Base-by-base conservation (phyloP, 2,888 invertebrate species). In the Baccha elongata region DNA sequence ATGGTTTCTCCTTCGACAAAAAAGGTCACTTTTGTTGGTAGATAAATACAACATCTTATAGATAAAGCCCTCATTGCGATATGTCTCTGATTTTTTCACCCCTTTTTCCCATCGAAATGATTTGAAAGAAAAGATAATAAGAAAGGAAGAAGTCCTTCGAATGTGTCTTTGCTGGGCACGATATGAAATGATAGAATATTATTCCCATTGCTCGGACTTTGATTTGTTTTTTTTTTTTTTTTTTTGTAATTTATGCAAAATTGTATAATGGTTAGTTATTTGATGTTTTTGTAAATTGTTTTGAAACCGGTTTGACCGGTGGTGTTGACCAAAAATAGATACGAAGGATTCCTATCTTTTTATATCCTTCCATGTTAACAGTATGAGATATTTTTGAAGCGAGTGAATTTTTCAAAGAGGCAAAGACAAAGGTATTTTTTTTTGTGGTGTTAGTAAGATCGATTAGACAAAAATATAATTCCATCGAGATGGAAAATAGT, bases 231-330 rank as follows among this genome's bases (percentile, higher is more conserved):
- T 2, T 23, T 23, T 48, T 26, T 13, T 48, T 44, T 46, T 21
- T 35, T 21, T 19, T 37, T 74, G 32, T 60, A 84, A 84, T 81
- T 81, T 81, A 84, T 84, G 81, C 81, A 67, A 68, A 29, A 46
- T 32, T 71, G 8, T 53, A 75, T 84, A 71, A 72, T 75, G 74
- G 79, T 80, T 64, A n/a, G 74, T 58, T 65, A 37, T 48, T 52
- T 71, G 53, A 67, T 79, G 65, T 42, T n/a, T 58, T 60, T 44
- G 26, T 55, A 40, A 37, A 55, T 42, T 68, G 52, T 68, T 74
- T 48, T 29, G 62, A 78, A 86, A 86, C 86, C 86, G 86, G 86
- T 86, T 83, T 86, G 86, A 86, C 86, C 86, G 85, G 86, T 85
- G n/a, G 85, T 84, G 40, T 55, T 86, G 86, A 86, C 85, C 86